Conservation (phyloP, 2,113 vertebrate species). For the Hemiscyllium ocellatum region DNA sequence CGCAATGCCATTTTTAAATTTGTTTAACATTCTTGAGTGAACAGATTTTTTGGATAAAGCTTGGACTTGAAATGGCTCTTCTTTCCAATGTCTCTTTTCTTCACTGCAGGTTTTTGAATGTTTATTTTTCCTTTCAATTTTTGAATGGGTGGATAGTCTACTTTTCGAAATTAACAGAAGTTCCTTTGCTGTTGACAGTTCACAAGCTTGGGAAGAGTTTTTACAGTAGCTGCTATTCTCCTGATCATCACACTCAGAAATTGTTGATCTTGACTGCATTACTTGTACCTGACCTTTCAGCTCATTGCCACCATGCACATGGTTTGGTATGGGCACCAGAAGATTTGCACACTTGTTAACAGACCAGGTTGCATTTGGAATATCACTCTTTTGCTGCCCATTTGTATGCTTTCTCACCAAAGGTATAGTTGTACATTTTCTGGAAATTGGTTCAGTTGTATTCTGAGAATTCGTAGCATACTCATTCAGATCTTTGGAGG, state of each 20-base stretch:
- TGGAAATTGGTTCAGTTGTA: too few species aligned
- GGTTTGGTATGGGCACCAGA: neutral
- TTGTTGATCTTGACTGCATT: neutral
- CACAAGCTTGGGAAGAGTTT: neutral
- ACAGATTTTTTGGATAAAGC: neutral
- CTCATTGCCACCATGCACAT: neutral
- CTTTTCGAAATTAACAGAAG: neutral
- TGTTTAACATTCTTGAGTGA: neutral
- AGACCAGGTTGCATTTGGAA: neutral
- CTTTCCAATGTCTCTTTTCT: neutral
- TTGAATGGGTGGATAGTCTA: neutral
- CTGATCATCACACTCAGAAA: neutral
- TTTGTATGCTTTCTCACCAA: neutral
- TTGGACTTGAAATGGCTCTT: neutral
- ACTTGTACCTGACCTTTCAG: neutral
- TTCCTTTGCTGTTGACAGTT: neutral
- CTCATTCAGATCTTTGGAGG: neutral
- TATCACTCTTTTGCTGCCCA: slow-evolving; percentile 31
- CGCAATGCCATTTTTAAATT: neutral
- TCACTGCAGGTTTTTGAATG: too few species aligned
- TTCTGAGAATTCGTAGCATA: neutral
- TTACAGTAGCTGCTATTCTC: neutral
- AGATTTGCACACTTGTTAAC: slow-evolving; percentile 21
- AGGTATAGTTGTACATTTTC: neutral
- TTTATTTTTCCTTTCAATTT: neutral